Evolutionary conservation across 2,797 vertebrate species (phyloP).

Genomic region (Masticophis lateralis): DNA sequence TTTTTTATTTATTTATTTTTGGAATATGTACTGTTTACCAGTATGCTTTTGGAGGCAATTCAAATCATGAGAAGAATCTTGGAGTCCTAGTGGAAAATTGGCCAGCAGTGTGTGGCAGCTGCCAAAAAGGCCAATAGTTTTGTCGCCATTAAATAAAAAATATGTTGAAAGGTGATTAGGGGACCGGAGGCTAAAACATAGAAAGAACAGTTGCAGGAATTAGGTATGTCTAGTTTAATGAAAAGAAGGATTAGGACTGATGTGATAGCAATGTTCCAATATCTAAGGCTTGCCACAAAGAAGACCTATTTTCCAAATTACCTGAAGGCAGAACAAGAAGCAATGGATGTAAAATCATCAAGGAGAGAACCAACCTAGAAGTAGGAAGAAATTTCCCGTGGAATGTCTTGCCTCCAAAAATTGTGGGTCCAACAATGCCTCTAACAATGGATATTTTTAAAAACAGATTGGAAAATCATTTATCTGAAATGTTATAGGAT

Average conservation of each 20-base stretch:
- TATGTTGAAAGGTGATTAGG: background rate
- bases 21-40: background rate
- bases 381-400: background rate
- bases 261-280: background rate
- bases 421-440: background rate
- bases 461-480: background rate
- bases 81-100: background rate
- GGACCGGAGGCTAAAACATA: background rate
- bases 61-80: background rate
- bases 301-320: background rate
- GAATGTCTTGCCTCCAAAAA: background rate
- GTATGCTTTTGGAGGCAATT: background rate
- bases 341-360: background rate
- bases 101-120: no score
- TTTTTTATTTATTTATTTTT: background rate
- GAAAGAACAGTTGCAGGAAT: background rate
- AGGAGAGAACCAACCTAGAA: background rate
- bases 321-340: background rate
- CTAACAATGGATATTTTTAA: background rate
- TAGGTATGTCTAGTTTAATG: background rate
- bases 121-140: background rate
- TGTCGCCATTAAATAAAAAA: background rate
- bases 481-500: background rate
- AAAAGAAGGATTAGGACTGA: background rate
- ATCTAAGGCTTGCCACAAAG: background rate